Evolutionary conservation across 2,888 invertebrate genomes (phyloP).

Genomic region (Tortrix viridana): DNA sequence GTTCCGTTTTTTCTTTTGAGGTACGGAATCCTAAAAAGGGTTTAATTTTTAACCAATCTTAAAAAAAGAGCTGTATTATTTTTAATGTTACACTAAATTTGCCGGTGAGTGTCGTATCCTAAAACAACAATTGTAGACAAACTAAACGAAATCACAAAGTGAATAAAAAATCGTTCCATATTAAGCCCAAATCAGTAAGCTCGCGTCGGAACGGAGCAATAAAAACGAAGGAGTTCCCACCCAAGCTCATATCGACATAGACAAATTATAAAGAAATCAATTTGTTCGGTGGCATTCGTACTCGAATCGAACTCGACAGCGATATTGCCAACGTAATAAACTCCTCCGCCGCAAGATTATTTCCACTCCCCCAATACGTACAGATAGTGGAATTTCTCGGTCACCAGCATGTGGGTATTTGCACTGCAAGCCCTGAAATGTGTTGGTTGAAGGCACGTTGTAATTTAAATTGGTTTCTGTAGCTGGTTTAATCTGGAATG

Average conservation of each 20-base stretch:
- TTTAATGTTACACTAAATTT: too few species aligned
- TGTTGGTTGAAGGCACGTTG: conserved; percentile 26
- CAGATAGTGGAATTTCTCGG: conserved; percentile 34
- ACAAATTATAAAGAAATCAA: conserved; percentile 63
- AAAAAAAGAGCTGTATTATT: too few species aligned
- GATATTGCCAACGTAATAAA: conserved; percentile 74
- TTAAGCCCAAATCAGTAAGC: not conserved
- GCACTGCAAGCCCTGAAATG: conserved; percentile 31
- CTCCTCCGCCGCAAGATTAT: conserved; percentile 60
- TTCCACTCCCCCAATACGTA: conserved; percentile 64
- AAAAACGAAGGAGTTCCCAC: not conserved
- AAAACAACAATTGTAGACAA: not conserved
- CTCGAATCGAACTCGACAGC: conserved; percentile 52
- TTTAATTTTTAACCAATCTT: too few species aligned
- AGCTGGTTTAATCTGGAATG: not conserved
- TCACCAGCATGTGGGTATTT: conserved; percentile 32
- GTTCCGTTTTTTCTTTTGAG: too few species aligned
- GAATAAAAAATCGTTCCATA: not conserved
- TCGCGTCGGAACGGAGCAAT: not conserved
- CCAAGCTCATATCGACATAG: conserved; percentile 38
- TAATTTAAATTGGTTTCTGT: conserved; percentile 33
- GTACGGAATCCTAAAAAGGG: too few species aligned
- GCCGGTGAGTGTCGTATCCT: too few species aligned
- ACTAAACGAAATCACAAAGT: too few species aligned
- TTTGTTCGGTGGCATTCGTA: conserved; percentile 47